A percentile compares a stretch with the other conserved stretches of the same genome.
These are phyloP conservation scores for Lepidostoma basale DNA, from an alignment of 1,140 invertebrate genomes.

Conservation along the genomic window DNA sequence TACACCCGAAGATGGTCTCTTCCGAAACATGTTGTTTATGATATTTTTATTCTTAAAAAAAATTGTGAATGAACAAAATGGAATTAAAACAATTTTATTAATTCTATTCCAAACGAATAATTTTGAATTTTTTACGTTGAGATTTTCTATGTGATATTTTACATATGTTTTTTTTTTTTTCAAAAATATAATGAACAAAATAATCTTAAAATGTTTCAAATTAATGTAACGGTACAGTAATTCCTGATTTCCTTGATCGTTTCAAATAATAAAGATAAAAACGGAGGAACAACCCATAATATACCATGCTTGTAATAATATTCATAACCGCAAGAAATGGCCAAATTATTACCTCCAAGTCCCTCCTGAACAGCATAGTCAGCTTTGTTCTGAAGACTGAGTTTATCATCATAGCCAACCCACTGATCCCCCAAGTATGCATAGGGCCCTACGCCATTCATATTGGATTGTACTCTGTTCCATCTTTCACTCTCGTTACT, in stretches of 20 bases:
- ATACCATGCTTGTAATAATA: background rate
- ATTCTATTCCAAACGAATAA: no score
- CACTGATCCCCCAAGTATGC: constrained; percentile 81
- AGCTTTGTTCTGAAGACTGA: constrained; percentile 71
- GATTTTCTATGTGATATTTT: no score
- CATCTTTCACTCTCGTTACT: background rate
- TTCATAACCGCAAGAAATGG: background rate
- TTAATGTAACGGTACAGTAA: background rate
- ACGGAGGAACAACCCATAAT: background rate
- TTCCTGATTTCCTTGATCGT: background rate
- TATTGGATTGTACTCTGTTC: background rate
- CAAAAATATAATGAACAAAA: background rate
- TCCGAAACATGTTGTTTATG: no score
- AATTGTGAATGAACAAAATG: no score
- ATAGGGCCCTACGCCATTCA: constrained; percentile 74
- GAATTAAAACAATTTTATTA: no score
- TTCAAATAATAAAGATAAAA: no score
- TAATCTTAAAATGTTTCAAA: background rate
- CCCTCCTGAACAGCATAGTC: constrained; percentile 77
- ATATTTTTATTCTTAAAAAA: no score
- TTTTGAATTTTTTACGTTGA: no score
- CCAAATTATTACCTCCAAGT: constrained; percentile 65
- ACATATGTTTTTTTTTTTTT: no score
- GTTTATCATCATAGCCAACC: constrained; percentile 86
- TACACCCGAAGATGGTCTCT: no score